Evolutionary conservation across 2,888 invertebrate genomes (phyloP).

Genomic region (Bruchidius siliquastri): DNA sequence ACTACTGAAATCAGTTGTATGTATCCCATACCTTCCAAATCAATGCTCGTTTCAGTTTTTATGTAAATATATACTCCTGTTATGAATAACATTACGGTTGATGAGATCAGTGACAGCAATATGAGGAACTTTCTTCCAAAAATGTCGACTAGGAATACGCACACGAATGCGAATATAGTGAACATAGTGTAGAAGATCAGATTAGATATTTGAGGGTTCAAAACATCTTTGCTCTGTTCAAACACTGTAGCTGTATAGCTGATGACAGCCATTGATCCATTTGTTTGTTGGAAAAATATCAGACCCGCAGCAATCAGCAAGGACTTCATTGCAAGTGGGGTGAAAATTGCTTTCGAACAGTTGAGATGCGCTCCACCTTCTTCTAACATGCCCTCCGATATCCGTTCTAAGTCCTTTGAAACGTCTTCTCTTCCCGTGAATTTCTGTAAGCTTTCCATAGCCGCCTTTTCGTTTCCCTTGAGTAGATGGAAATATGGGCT

Average conservation of each 20-base stretch:
- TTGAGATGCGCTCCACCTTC: constrained; percentile 47
- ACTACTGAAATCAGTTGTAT: constrained; percentile 31
- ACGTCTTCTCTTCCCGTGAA: constrained; percentile 50
- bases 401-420: constrained; percentile 49
- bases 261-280: constrained; percentile 44
- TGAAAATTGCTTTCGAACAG: constrained; percentile 45
- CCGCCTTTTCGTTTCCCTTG: constrained; percentile 54
- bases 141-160: constrained; percentile 55
- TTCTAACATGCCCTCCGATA: constrained; percentile 50
- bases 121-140: constrained; percentile 60
- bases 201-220: constrained; percentile 39
- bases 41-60: constrained; percentile 29
- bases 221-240: constrained; percentile 32
- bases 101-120: constrained; percentile 47
- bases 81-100: constrained; percentile 42
- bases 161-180: constrained; percentile 3
- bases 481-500: constrained; percentile 61
- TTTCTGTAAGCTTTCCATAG: constrained; percentile 57
- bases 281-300: constrained; percentile 48
- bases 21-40: constrained; percentile 28
- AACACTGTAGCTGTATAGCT: constrained; percentile 42
- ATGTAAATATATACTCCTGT: constrained; percentile 46
- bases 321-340: constrained; percentile 30
- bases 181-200: constrained; percentile 17
- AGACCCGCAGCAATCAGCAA: constrained; percentile 41